These are phyloP conservation scores for Arenicola marina DNA, from an alignment of 2,888 invertebrate genomes.

Conservation along the genomic window DNA sequence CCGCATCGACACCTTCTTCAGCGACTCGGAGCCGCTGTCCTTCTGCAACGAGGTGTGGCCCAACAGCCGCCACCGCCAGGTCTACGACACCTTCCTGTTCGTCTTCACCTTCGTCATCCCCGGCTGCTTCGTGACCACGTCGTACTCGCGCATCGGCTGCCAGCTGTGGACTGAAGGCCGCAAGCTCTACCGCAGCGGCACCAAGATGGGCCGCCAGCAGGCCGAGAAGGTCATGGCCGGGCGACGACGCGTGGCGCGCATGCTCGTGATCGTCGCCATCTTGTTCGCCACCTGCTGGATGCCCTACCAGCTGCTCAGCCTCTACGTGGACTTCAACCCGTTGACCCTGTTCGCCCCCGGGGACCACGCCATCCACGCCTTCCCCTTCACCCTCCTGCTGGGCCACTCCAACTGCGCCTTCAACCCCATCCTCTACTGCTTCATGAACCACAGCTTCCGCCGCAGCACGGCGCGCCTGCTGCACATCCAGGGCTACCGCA, in stretches of 20 bases:
- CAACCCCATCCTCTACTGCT: slow-evolving; percentile 77
- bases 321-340: slow-evolving; percentile 68
- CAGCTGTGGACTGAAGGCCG: slow-evolving; percentile 50
- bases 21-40: slow-evolving; percentile 41
- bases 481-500: too few species aligned
- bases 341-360: slow-evolving; percentile 51
- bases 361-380: slow-evolving; percentile 59
- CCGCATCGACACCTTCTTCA: slow-evolving; percentile 43
- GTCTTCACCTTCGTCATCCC: slow-evolving; percentile 8
- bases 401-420: slow-evolving; percentile 79
- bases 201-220: not conserved
- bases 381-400: slow-evolving; percentile 72
- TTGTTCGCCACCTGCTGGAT: slow-evolving; percentile 80
- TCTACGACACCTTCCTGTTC: slow-evolving; percentile 5
- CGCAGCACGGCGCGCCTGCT: slow-evolving; percentile 28
- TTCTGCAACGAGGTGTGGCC: slow-evolving; percentile 73
- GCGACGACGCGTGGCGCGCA: slow-evolving; percentile 73
- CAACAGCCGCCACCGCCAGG: not conserved
- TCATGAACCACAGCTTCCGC: slow-evolving; percentile 76
- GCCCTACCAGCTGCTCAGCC: slow-evolving; percentile 74
- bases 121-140: slow-evolving; percentile 1
- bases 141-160: slow-evolving; percentile 13
- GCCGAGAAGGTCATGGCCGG: slow-evolving; percentile 2
- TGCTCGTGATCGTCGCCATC: slow-evolving; percentile 73
- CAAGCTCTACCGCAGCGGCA: not conserved